phyloP scores from a whole-genome alignment of 2,888 invertebrate genomes.

The Hirtodrosophila trivittata region DNA sequence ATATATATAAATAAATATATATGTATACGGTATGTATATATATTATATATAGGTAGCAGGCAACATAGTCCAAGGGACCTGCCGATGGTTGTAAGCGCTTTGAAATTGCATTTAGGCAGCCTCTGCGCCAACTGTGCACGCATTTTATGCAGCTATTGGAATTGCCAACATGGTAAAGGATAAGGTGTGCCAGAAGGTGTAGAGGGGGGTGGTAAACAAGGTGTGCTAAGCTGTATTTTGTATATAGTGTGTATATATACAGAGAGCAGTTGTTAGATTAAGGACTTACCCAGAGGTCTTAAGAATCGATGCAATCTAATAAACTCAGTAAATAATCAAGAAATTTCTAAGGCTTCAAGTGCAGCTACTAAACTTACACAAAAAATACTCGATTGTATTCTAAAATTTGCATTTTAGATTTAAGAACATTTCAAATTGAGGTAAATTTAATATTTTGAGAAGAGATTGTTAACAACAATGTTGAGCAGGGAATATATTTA shows the following conservation, averaged over 20 bases:
- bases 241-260: conserved; percentile 12
- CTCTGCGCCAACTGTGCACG: conserved; percentile 67
- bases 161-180: conserved; percentile 9
- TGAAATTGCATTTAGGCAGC: conserved; percentile 73
- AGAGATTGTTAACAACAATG: too few species aligned
- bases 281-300: conserved; percentile 8
- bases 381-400: too few species aligned
- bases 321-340: too few species aligned
- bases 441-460: too few species aligned
- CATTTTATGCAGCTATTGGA: conserved; percentile 67
- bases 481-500: too few species aligned
- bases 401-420: too few species aligned
- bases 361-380: too few species aligned
- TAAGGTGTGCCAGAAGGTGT: not conserved
- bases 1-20: conserved; percentile 17
- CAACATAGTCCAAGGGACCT: conserved; percentile 5
- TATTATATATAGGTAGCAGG: conserved; percentile 18
- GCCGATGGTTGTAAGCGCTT: conserved; percentile 4
- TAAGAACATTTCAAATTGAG: too few species aligned
- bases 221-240: conserved; percentile 25
- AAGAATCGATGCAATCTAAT: conserved; percentile 4
- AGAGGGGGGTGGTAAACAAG: conserved; percentile 2
- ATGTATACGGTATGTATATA: conserved; percentile 12
- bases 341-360: too few species aligned
- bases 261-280: conserved; percentile 30